Evolutionary conservation across 2,797 vertebrate genomes (phyloP), one percentile per base, ranked within the genome.

Genomic region (Sus cebifrons): DNA sequence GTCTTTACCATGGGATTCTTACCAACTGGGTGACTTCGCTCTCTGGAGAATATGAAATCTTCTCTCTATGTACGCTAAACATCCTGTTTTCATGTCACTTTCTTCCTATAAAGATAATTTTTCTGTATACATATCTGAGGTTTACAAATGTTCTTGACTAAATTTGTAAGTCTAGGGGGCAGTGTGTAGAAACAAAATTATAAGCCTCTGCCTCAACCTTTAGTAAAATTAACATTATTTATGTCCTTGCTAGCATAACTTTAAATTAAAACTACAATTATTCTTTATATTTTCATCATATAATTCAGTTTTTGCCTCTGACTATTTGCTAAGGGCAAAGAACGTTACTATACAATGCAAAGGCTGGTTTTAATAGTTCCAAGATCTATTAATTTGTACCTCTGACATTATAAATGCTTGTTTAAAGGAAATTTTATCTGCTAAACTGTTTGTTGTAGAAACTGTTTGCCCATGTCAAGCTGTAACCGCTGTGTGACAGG

Each of bases 331-430:
- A 88, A 94, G 13, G 62, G 29, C 86, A 91, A 94, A 89, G 49
- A 89, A 84, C 21, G 67, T 64, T 77, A 88, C 65, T 54, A 60
- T 58, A 52, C 3, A 67, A 83, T 0, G 14, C 58, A 95, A 95
- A 93, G 20, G 32, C 20, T 79, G 40, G 23, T 90, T 91, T 96
- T 77, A 91, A 68, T 27, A 84, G 67, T 91, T 82, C 67, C 71
- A 94, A 94, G 36, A 32, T 89, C 92, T 62, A 32, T 85, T 94
- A 92, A 84, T 40, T 89, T 91, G 64, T 77, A 96, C 89, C 70
- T 94, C n/a, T 91, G 70, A 49, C 79, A 91, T 95, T 95, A 77
- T 71, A 49, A 95, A 75, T 74, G 70, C 56, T 74, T 70, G 17
- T 54, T 54, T 62, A 58, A 2, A 32, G 25, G 62, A 64, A 62